A percentile compares a stretch with the other conserved stretches of the same genome.
Conservation (phyloP, 2,113 vertebrate genomes). For the Onychostruthus taczanowskii region DNA sequence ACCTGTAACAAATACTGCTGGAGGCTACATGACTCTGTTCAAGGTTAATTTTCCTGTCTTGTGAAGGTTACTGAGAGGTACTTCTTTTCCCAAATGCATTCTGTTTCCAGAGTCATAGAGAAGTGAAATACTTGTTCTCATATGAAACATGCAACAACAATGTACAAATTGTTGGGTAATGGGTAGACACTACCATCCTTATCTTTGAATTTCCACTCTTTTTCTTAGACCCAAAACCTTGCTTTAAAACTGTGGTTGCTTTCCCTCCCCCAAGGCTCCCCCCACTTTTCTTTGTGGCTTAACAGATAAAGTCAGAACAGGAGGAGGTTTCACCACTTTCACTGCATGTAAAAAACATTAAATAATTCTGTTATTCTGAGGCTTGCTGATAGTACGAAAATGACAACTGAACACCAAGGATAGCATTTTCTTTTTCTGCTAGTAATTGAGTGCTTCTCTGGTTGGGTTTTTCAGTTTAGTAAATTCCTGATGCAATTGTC, state of each 20-base stretch:
- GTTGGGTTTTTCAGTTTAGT: slow-evolving; percentile 7
- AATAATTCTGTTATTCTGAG: slow-evolving; percentile 58
- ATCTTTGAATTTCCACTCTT: slow-evolving; percentile 14
- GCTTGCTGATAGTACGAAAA: slow-evolving; percentile 34
- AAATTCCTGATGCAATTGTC: not conserved
- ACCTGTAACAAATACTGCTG: not conserved
- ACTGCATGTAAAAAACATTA: slow-evolving; percentile 43
- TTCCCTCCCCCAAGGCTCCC: not conserved
- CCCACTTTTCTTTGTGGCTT: slow-evolving; percentile 34
- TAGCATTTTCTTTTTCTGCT: slow-evolving; percentile 5
- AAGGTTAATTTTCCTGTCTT: not conserved
- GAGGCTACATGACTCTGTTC: not conserved
- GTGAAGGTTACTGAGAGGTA: not conserved
- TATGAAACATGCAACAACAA: not conserved
- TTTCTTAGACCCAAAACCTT: slow-evolving; percentile 17
- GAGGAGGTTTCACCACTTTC: slow-evolving; percentile 29
- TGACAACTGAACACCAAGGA: slow-evolving; percentile 42
- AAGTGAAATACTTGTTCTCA: not conserved
- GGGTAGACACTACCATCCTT: not conserved
- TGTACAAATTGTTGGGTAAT: not conserved
- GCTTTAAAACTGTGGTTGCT: not conserved
- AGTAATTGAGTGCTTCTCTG: not conserved
- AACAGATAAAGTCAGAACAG: slow-evolving; percentile 57
- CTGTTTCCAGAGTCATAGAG: not conserved
- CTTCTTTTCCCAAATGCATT: not conserved